Evolutionary conservation across 2,797 vertebrate genomes (phyloP), one percentile per base, ranked within the genome.

Genomic region (Hydrophis major): DNA sequence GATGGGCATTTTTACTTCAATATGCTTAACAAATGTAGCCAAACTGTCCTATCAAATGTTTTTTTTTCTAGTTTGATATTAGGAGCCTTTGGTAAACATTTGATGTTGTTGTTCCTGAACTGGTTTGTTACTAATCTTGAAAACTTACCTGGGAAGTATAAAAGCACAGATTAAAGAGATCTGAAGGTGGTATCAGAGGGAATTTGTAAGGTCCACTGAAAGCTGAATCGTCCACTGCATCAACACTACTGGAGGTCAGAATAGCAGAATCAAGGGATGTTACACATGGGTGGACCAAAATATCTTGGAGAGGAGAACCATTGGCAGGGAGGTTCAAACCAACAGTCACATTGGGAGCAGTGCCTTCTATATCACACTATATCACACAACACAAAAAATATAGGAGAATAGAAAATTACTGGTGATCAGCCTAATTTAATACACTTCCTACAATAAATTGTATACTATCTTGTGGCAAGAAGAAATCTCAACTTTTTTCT

Each of bases 121-220:
- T 16, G 28, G 1, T 47, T 90, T 1, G 83, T 28, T 0, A 0
- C 74, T 4, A 0, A 4, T n/a, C 0, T 0, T 32, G 16, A 42
- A 6, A 18, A 63, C 63, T 94, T 98, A 99, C 99, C 98, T 99
- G 98, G 86, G 99, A 99, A 88, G 99, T 99, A 95, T 99, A 99
- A 96, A 98, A 99, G 95, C 99, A 99, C 47, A 99, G 98, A 96
- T 97, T 97, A 95, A 99, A 99, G 27, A 98, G 97, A 94, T 99
- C 98, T 88, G 98, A 96, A 56, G 99, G 99, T 87, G 99, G 99
- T 91, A 98, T 98, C 95, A 99, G 99, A 66, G 99, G 99, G 96
- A 99, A 99, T 96, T 99, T 99, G 95, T 99, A 99, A 0, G 99
- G 99, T 16, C 99, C 98, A 0, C 97, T 99, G 96, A 99, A 99